Evolutionary conservation across 2,797 vertebrate genomes (phyloP).

Genomic region (Spondyliosoma cantharus): DNA sequence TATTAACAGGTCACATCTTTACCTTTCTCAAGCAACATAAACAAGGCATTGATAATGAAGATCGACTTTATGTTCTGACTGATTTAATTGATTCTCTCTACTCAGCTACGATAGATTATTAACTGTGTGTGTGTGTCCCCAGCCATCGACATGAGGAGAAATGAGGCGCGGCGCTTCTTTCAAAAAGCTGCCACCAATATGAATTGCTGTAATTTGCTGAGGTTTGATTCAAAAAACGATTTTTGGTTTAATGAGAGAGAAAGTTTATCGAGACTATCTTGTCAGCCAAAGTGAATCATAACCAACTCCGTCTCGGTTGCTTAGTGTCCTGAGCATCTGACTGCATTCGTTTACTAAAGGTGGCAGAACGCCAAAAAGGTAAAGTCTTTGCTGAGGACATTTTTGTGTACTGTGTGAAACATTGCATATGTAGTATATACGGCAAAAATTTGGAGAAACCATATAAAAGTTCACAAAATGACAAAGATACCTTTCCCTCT

Average conservation of each 20-base stretch:
- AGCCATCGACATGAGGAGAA: conserved; percentile 30
- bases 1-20: conserved; percentile 2
- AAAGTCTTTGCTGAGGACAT: not conserved
- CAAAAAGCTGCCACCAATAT: conserved; percentile 31
- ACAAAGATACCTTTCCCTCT: not conserved
- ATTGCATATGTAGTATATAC: not conserved
- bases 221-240: conserved; percentile 17
- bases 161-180: conserved; percentile 36
- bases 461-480: not conserved
- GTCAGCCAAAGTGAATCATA: conserved; percentile 36
- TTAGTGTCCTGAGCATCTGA: conserved; percentile 11
- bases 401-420: not conserved
- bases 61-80: conserved; percentile 17
- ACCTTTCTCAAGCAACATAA: conserved; percentile 9
- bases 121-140: conserved; percentile 19
- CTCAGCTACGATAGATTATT: conserved; percentile 38
- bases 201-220: conserved; percentile 26
- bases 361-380: not conserved
- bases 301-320: conserved; percentile 26
- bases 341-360: not conserved
- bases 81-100: conserved; percentile 25
- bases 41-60: conserved; percentile 35
- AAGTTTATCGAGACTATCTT: conserved; percentile 20
- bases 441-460: not conserved
- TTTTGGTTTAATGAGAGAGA: conserved; percentile 25